These are phyloP conservation scores for Helleia helle DNA, from an alignment of 2,888 invertebrate genomes.

Conservation along the genomic window DNA sequence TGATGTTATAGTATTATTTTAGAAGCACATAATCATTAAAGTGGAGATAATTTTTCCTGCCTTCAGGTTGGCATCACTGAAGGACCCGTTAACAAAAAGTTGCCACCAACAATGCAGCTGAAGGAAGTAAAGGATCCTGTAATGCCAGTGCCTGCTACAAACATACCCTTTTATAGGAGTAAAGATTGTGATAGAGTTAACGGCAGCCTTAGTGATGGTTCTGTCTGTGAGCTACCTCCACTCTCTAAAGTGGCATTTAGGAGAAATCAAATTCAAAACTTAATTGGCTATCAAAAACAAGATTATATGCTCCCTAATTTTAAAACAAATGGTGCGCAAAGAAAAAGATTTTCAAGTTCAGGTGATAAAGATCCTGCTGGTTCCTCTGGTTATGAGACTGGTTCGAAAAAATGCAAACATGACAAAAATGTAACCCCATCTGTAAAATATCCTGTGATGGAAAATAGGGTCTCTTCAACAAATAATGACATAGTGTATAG, in stretches of 20 bases:
- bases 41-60: constrained; percentile 74
- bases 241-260: constrained; percentile 38
- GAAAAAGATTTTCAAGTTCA: constrained; percentile 43
- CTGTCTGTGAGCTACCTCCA: constrained; percentile 45
- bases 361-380: constrained; percentile 49
- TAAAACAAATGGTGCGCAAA: constrained; percentile 33
- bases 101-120: constrained; percentile 63
- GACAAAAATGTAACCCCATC: constrained; percentile 33
- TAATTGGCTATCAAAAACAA: constrained; percentile 31
- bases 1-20: constrained; percentile 49
- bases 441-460: constrained; percentile 52
- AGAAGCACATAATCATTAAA: constrained; percentile 70
- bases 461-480: constrained; percentile 59
- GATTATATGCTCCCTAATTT: constrained; percentile 31
- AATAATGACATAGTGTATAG: constrained; percentile 54
- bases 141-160: constrained; percentile 42
- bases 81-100: constrained; percentile 65
- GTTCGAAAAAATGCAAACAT: constrained; percentile 39
- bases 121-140: constrained; percentile 48
- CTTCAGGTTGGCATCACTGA: constrained; percentile 74
- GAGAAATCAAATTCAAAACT: constrained; percentile 36
- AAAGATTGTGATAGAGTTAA: constrained; percentile 35
- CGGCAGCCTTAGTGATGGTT: constrained; percentile 59
- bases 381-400: constrained; percentile 52
- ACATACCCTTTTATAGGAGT: constrained; percentile 30